Base-by-base conservation (phyloP, 2,113 vertebrate species). In the Abramis brama region DNA sequence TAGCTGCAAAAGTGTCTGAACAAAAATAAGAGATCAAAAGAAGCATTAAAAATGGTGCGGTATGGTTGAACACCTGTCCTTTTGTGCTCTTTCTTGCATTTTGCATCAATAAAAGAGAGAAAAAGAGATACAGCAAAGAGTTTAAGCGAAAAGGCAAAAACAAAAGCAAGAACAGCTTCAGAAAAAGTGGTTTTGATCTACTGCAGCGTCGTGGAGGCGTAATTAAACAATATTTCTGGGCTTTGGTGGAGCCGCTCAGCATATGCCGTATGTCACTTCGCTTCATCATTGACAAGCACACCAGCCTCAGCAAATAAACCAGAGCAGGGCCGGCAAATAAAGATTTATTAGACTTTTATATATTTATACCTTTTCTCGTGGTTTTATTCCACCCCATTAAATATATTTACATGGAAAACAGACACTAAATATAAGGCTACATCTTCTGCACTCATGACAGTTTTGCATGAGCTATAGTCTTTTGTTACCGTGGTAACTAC, bases 271-370 rank as follows among this genome's bases (percentile, higher is more conserved):
- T 90, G 89, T 90, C 90, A 86, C 79, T 15, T 80, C 15, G 60
- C 90, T 93, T 92, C 89, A 92, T 93, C 91, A 93, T 82, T 92
- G 91, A 90, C 89, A 90, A 91, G 88, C 90, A 83, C 21, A 78
- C 83, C 84, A 47, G 59, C 84, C 84, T 85, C 87, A 86, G 60
- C 86, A 90, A 91, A 90, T 86, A 91, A 92, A 92, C 73, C 79
- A 91, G 82, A 10, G 10, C 84, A 52, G 60, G 78, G 82, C 81
- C 33, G 66, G 85, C 76, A 93, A 93, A 94, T 93, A 78, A 84
- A 90, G 89, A 94, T 94, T 91, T 92, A 91, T 93, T 90, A 88
- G 84, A 83, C 43, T 23, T 73, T 87, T 89, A 86, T 86, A 74
- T 84, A 71, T 88, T 85, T 82, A 85, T 66, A 73, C 27, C 75